phyloP scores from a whole-genome alignment of 2,888 invertebrate species.

The Diabrotica balteata region DNA sequence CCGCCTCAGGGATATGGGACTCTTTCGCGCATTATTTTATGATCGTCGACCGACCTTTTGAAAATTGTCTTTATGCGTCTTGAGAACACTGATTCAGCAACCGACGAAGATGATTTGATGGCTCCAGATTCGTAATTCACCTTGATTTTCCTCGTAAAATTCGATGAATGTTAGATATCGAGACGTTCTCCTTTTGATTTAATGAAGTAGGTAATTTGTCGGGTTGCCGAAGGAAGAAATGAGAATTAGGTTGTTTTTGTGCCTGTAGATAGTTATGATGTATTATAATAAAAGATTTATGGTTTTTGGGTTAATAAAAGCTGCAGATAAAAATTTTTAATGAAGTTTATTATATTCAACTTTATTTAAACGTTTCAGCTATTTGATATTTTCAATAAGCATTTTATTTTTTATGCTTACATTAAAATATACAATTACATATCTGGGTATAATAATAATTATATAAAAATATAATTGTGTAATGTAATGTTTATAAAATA shows the following conservation, averaged over 20 bases:
- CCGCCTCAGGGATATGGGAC: constrained; percentile 37
- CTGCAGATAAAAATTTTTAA: too few relatives aligned
- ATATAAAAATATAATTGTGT: too few relatives aligned
- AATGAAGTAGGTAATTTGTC: constrained; percentile 29
- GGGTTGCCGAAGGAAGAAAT: constrained; percentile 13
- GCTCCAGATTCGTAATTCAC: constrained; percentile 32
- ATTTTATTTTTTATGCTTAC: too few relatives aligned
- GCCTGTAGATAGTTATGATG: constrained; percentile 1
- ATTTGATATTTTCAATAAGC: too few relatives aligned
- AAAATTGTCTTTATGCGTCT: constrained; percentile 30
- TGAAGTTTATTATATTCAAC: too few relatives aligned
- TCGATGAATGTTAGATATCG: constrained; percentile 27
- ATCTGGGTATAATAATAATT: too few relatives aligned
- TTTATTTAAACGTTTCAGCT: too few relatives aligned
- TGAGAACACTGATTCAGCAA: constrained; percentile 39
- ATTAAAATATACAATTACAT: too few relatives aligned
- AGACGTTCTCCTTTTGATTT: constrained; percentile 24
- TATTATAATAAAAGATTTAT: too few relatives aligned
- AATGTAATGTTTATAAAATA: too few relatives aligned
- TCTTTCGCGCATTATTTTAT: constrained; percentile 39
- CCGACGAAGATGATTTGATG: constrained; percentile 34
- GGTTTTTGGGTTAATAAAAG: too few relatives aligned
- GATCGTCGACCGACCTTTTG: constrained; percentile 27
- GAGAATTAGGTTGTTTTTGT: constrained; percentile 24
- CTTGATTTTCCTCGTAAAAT: constrained; percentile 35